Conservation (phyloP, 2,888 invertebrate species). For the Malacosoma neustria region DNA sequence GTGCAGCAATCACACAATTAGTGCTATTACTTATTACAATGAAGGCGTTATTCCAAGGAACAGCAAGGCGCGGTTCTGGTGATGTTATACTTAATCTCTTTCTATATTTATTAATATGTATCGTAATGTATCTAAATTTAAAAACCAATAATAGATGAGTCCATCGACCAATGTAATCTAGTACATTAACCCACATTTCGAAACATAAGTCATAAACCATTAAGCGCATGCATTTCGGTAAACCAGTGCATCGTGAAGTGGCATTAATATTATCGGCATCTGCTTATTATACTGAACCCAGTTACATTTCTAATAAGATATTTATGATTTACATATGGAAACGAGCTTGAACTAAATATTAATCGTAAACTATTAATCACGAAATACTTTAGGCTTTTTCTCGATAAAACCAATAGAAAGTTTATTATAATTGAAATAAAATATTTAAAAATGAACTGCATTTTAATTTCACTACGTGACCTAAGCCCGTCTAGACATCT, state of each 20-base stretch:
- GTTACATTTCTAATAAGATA: neutral
- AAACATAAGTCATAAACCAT: slow-evolving; percentile 47
- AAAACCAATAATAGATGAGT: slow-evolving; percentile 3
- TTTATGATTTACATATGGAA: neutral
- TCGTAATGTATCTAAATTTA: too few relatives aligned
- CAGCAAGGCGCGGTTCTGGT: too few relatives aligned
- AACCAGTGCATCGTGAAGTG: slow-evolving; percentile 43
- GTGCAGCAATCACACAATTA: neutral
- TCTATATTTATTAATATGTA: too few relatives aligned
- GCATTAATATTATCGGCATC: slow-evolving; percentile 22
- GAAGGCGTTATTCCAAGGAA: neutral
- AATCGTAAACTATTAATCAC: too few relatives aligned
- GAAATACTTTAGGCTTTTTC: too few relatives aligned
- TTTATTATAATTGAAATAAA: too few relatives aligned
- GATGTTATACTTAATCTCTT: too few relatives aligned
- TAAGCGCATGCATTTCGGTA: slow-evolving; percentile 44
- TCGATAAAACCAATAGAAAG: too few relatives aligned
- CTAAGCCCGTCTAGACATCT: neutral
- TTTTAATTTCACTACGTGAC: neutral
- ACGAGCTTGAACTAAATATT: too few relatives aligned
- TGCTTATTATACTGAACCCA: slow-evolving; percentile 41
- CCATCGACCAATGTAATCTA: slow-evolving; percentile 36
- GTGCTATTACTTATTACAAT: neutral
- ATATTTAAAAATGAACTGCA: too few relatives aligned
- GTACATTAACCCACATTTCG: slow-evolving; percentile 60